Percentiles rank a stretch among this genome's conserved stretches.
These are phyloP conservation scores for Sitta europaea DNA, from an alignment of 2,113 vertebrate genomes.

Conservation along the genomic window DNA sequence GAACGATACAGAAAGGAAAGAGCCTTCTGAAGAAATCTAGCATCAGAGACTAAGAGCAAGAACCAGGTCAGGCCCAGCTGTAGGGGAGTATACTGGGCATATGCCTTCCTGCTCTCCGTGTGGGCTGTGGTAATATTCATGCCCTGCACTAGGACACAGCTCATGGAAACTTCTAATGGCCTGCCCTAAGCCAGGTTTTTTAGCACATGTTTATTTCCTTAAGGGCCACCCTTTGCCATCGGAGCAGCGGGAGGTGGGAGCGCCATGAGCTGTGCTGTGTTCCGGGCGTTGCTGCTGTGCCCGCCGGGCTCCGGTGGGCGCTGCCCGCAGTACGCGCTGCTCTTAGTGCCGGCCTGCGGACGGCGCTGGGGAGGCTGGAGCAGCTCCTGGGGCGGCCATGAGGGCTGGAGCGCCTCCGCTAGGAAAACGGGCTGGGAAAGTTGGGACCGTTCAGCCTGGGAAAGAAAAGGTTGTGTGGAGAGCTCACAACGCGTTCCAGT, in stretches of 20 bases:
- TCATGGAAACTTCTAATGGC: neutral
- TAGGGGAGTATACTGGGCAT: neutral
- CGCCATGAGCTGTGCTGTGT: fast-evolving
- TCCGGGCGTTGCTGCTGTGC: neutral
- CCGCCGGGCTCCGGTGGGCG: neutral
- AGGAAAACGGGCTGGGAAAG: too few relatives aligned
- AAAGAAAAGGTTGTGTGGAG: too few relatives aligned
- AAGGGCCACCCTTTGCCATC: neutral
- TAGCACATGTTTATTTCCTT: too few relatives aligned
- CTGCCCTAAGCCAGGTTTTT: neutral
- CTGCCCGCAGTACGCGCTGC: neutral
- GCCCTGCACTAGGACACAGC: neutral
- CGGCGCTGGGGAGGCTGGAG: fast-evolving
- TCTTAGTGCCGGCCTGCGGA: fast-evolving
- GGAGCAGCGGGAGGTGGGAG: neutral
- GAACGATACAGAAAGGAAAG: fast-evolving
- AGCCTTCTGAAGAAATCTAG: neutral
- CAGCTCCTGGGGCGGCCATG: neutral
- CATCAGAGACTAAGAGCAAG: neutral
- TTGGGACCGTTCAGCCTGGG: too few relatives aligned
- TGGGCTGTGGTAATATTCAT: too few relatives aligned
- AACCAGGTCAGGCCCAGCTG: too few relatives aligned
- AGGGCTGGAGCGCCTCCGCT: too few relatives aligned
- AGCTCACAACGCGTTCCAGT: neutral
- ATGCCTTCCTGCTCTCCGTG: fast-evolving